A percentile compares a stretch with the other conserved stretches of the same genome.
Evolutionary conservation across 2,113 vertebrate genomes (phyloP).

Genomic region (Eurystomus gularis): DNA sequence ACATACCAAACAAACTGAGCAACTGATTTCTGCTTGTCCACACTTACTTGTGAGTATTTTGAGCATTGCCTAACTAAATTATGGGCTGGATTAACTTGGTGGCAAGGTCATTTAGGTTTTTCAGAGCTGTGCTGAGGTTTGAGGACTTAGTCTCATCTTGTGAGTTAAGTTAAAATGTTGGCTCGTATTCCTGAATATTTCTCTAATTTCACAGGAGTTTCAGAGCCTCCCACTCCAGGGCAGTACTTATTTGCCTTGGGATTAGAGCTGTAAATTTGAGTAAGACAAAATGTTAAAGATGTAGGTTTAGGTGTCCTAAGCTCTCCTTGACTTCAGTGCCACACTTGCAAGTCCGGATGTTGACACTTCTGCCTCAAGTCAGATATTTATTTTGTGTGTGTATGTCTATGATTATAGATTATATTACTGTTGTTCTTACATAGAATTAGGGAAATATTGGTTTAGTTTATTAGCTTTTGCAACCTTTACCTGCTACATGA

Average conservation of each 20-base stretch:
- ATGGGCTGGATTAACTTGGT: neutral
- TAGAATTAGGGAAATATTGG: neutral
- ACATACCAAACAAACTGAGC: neutral
- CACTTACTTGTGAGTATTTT: neutral
- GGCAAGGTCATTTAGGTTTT: neutral
- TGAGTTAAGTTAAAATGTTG: neutral
- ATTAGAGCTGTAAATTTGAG: neutral
- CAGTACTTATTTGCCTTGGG: neutral
- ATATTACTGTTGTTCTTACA: neutral
- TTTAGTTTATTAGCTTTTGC: neutral
- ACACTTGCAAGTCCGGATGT: rapidly evolving
- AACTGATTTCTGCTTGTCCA: neutral
- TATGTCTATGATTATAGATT: too few relatives aligned
- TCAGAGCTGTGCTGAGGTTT: neutral
- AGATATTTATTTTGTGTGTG: neutral
- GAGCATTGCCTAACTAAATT: neutral
- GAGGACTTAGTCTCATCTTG: neutral
- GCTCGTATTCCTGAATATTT: neutral
- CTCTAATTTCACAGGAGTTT: neutral
- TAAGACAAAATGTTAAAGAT: neutral
- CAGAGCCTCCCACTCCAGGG: neutral
- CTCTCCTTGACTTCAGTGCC: neutral
- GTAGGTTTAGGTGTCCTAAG: neutral
- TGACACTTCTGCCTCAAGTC: neutral
- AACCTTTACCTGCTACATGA: neutral